phyloP scores from a whole-genome alignment of 1,140 invertebrate species.

The Mylabris phalerata region DNA sequence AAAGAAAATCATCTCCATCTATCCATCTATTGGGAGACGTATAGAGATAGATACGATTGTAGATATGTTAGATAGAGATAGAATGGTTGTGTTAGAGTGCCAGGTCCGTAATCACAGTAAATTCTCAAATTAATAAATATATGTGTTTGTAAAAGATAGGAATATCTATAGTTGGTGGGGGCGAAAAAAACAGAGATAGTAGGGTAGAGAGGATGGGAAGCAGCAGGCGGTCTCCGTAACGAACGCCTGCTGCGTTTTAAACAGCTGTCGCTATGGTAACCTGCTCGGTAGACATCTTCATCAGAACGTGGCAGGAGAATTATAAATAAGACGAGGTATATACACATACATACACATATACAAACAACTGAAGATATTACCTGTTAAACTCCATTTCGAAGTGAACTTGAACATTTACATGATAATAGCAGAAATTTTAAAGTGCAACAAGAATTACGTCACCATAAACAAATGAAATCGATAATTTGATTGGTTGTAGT shows the following conservation, averaged over 20 bases:
- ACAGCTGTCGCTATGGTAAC: conserved; percentile 40
- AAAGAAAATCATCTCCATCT: too few species aligned
- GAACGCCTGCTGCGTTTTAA: conserved; percentile 38
- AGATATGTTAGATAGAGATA: too few species aligned
- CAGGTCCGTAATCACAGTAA: conserved; percentile 4
- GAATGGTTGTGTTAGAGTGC: neutral
- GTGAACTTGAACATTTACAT: neutral
- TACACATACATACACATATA: neutral
- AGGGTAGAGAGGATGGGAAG: neutral
- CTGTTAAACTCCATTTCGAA: conserved; percentile 25
- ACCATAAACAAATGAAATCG: neutral
- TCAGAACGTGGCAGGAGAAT: conserved; percentile 38
- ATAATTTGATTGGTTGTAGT: too few species aligned
- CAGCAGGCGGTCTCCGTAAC: conserved; percentile 36
- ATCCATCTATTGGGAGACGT: too few species aligned
- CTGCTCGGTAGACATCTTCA: conserved; percentile 38
- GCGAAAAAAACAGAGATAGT: neutral
- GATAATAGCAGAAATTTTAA: neutral
- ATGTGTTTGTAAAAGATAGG: too few species aligned
- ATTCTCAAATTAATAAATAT: neutral
- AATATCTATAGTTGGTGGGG: neutral
- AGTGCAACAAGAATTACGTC: neutral
- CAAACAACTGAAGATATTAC: conserved; percentile 27
- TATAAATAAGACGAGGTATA: conserved; percentile 35
- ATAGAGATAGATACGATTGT: too few species aligned